These are phyloP conservation scores for Serranus cabrilla DNA, from an alignment of 2,797 vertebrate species.

Conservation along the genomic window DNA sequence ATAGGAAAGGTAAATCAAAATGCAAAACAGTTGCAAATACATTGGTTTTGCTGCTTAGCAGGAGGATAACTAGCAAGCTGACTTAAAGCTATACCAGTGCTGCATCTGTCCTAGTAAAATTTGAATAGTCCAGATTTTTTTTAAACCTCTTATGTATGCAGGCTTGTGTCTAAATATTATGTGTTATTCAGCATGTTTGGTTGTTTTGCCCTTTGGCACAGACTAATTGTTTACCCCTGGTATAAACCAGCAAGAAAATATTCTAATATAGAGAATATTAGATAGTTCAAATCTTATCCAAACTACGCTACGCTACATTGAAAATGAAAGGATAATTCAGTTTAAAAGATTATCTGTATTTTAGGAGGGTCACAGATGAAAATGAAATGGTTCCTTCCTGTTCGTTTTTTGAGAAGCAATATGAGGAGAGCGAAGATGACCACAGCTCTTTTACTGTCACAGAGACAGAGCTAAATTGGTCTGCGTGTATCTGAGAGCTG, in stretches of 20 bases:
- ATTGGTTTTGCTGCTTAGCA: constrained; percentile 8
- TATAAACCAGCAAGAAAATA: constrained; percentile 19
- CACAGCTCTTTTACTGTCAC: constrained; percentile 59
- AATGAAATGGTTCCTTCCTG: constrained; percentile 29
- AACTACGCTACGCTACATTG: background rate
- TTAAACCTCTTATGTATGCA: constrained; percentile 2
- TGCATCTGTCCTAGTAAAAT: background rate
- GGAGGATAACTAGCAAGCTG: constrained; percentile 13
- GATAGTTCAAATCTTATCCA: background rate
- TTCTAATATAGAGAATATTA: too few relatives aligned
- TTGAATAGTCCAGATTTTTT: constrained; percentile 23
- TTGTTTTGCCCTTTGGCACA: background rate
- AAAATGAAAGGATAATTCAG: background rate
- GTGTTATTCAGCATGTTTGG: background rate
- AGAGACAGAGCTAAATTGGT: constrained; percentile 79
- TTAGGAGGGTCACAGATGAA: background rate
- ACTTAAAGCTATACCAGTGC: constrained; percentile 10
- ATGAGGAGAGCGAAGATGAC: constrained; percentile 57
- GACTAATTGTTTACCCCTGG: background rate
- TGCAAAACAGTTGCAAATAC: constrained; percentile 44
- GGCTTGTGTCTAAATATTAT: constrained; percentile 12
- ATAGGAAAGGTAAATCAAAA: constrained; percentile 23
- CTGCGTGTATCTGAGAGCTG: constrained; percentile 65
- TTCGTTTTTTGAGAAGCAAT: constrained; percentile 41
- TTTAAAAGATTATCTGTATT: background rate